Evolutionary conservation across 37 sponge, comb jelly and placozoan species (phyloP).

Genomic region (Spongilla lacustris): DNA sequence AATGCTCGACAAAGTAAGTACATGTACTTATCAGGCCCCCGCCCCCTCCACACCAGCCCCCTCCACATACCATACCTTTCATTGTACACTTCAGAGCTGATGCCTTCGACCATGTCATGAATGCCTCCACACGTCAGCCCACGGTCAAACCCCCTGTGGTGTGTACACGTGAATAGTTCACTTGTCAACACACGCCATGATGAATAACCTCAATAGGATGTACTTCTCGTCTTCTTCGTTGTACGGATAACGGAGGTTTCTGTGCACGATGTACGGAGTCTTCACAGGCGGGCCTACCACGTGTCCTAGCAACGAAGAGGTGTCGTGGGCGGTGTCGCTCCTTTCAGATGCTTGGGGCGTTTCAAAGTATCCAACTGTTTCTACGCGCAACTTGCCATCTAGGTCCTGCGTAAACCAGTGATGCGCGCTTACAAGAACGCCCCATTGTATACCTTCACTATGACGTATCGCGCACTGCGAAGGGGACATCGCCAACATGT

Average conservation of each 20-base stretch:
- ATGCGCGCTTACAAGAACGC: not conserved
- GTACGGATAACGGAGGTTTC: constrained; percentile 20
- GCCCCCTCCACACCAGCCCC: not conserved
- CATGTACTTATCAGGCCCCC: too few species aligned
- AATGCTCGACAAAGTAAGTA: too few species aligned
- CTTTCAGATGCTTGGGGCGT: not conserved
- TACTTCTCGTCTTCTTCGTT: constrained; percentile 19
- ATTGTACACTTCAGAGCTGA: constrained; percentile 11
- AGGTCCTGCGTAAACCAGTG: constrained; percentile 42
- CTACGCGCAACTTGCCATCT: constrained; percentile 60
- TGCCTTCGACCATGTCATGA: constrained; percentile 34
- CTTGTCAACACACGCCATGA: not conserved
- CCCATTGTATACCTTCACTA: constrained; percentile 54
- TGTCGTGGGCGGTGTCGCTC: not conserved
- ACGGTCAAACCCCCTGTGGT: constrained; percentile 29
- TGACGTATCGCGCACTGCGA: constrained; percentile 31
- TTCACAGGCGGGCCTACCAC: not conserved
- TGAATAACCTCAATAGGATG: constrained; percentile 13
- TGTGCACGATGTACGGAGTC: not conserved
- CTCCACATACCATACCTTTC: not conserved
- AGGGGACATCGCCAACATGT: constrained; percentile 25
- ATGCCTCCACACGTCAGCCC: constrained; percentile 17
- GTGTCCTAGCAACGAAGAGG: not conserved
- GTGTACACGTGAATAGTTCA: not conserved
- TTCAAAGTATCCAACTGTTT: not conserved